Percentiles rank a stretch among this genome's conserved stretches.
These are phyloP conservation scores for Caenorhabditis doughertyi DNA, from an alignment of 2,888 invertebrate genomes.

Conservation along the genomic window DNA sequence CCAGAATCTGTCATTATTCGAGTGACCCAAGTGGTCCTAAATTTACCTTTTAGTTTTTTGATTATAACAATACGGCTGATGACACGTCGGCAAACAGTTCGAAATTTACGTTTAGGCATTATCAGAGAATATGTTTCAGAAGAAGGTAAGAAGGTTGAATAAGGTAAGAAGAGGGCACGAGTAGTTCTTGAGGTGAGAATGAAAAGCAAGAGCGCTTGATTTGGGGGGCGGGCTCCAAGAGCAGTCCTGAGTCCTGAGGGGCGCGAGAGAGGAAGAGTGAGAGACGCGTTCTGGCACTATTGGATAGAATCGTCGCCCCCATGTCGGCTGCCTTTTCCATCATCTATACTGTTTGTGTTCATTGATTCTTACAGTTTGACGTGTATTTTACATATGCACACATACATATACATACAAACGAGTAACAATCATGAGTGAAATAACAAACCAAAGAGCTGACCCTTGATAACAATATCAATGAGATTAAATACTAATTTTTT, in stretches of 20 bases:
- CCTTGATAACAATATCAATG: background rate
- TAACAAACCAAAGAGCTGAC: conserved; percentile 2
- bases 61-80: conserved; percentile 45
- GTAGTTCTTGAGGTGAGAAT: conserved; percentile 59
- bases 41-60: conserved; percentile 56
- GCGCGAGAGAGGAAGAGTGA: conserved; percentile 24
- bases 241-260: conserved; percentile 37
- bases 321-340: conserved; percentile 5
- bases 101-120: conserved; percentile 61
- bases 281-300: conserved; percentile 44
- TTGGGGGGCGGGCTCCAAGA: conserved; percentile 63
- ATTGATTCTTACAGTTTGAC: conserved; percentile 27
- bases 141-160: conserved; percentile 3
- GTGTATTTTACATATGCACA: conserved; percentile 45
- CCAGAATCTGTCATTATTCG: conserved; percentile 60
- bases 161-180: background rate
- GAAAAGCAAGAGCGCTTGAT: conserved; percentile 54
- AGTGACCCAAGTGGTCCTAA: conserved; percentile 43
- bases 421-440: conserved; percentile 4
- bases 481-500: background rate
- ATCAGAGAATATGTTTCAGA: conserved; percentile 21
- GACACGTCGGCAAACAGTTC: conserved; percentile 44
- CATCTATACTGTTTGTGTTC: conserved; percentile 41
- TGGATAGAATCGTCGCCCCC: conserved; percentile 36
- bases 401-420: background rate